Evolutionary conservation across 2,888 invertebrate genomes (phyloP).

Genomic region (Stegana nigrithorax): DNA sequence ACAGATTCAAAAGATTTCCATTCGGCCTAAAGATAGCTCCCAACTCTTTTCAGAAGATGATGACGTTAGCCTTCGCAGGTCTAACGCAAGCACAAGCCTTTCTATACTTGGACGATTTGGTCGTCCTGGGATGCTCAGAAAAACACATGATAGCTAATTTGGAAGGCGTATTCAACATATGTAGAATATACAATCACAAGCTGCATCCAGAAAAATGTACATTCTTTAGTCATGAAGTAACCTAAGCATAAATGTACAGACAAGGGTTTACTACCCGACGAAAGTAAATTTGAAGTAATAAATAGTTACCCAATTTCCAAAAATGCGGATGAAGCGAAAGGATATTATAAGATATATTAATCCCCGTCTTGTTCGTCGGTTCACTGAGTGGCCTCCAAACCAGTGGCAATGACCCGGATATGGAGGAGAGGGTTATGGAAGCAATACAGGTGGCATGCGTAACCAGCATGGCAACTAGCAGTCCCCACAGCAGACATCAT

Average conservation of each 20-base stretch:
- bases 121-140: constrained; percentile 38
- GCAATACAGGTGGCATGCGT: no score
- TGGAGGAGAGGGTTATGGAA: no score
- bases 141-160: background rate
- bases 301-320: constrained; percentile 15
- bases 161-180: background rate
- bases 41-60: constrained; percentile 28
- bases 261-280: constrained; percentile 13
- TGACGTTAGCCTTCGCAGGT: constrained; percentile 33
- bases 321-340: constrained; percentile 10
- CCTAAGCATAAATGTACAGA: constrained; percentile 23
- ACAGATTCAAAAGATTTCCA: constrained; percentile 36
- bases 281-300: constrained; percentile 9
- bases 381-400: no score
- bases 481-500: no score
- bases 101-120: constrained; percentile 19
- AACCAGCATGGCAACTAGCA: no score
- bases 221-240: constrained; percentile 20
- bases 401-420: no score
- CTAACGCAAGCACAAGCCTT: constrained; percentile 32
- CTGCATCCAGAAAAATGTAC: constrained; percentile 32
- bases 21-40: constrained; percentile 25
- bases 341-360: no score
- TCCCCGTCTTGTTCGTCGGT: no score
- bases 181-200: constrained; percentile 13